phyloP scores from a whole-genome alignment of 1,140 invertebrate species.

The Eueides isabella region DNA sequence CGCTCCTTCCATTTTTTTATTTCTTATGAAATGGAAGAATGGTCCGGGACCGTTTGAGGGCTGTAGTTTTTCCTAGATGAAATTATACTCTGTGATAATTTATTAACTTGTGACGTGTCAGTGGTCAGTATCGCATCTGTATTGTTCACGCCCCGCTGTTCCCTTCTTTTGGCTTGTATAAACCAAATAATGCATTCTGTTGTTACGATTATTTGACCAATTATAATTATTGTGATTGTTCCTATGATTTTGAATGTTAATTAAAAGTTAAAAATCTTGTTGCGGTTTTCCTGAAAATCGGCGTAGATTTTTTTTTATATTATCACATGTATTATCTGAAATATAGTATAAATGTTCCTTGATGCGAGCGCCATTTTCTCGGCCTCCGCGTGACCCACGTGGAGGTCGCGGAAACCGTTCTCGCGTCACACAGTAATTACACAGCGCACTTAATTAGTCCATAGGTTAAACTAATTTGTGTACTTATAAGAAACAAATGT shows the following conservation, averaged over 20 bases:
- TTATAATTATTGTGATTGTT: conserved; percentile 81
- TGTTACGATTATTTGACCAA: conserved; percentile 80
- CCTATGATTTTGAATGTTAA: conserved; percentile 78
- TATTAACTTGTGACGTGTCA: conserved; percentile 1
- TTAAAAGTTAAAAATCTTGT: conserved; percentile 75
- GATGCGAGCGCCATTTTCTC: conserved; percentile 50
- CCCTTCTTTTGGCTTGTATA: conserved; percentile 71
- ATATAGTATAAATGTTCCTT: conserved; percentile 63
- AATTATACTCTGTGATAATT: conserved; percentile 3
- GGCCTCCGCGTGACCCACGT: conserved; percentile 37
- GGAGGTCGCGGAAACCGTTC: conserved; percentile 39
- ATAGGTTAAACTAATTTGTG: conserved; percentile 76
- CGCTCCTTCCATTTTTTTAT: conserved; percentile 6
- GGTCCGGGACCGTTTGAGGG: not conserved
- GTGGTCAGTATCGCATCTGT: conserved; percentile 50
- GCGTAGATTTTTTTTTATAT: conserved; percentile 77
- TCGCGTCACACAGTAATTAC: conserved; percentile 53
- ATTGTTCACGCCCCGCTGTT: conserved; percentile 61
- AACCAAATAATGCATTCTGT: conserved; percentile 72
- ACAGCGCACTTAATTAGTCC: conserved; percentile 77
- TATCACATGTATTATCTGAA: conserved; percentile 57
- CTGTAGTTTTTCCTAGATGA: not conserved
- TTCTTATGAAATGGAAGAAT: not conserved
- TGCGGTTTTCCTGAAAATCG: conserved; percentile 80
- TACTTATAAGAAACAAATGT: conserved; percentile 82